phyloP scores from a whole-genome alignment of 2,113 vertebrate species.

The Athene noctua region DNA sequence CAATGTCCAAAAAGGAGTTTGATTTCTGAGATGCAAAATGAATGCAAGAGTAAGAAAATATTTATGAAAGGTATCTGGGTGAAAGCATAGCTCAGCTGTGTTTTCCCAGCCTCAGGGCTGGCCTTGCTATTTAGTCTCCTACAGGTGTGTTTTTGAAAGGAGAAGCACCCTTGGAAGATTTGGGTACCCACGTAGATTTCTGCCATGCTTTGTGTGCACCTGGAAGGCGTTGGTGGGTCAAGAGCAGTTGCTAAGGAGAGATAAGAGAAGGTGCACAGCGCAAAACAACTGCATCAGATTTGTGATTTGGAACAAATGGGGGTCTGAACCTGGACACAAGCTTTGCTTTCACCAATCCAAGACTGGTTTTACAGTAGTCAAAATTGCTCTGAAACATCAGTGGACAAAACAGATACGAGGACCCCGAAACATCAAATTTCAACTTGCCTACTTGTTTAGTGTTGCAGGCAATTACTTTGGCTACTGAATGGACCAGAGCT shows the following conservation, averaged over 20 bases:
- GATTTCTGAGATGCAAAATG: background rate
- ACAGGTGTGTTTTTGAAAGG: background rate
- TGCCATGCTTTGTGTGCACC: background rate
- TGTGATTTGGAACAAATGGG: background rate
- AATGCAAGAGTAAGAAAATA: background rate
- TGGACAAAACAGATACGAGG: background rate
- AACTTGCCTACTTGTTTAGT: background rate
- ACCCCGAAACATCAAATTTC: background rate
- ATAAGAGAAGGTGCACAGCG: background rate
- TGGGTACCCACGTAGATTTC: background rate
- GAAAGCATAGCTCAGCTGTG: background rate
- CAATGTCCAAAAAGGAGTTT: background rate
- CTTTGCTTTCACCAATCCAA: background rate
- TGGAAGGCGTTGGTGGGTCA: background rate
- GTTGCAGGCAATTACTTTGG: background rate
- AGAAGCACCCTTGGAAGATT: background rate
- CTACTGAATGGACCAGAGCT: background rate
- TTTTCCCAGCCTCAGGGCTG: background rate
- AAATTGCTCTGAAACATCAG: background rate
- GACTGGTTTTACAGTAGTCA: background rate
- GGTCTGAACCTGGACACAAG: background rate
- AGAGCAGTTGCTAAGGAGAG: background rate
- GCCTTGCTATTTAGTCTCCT: background rate
- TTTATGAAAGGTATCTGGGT: background rate
- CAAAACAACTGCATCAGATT: background rate